phyloP scores from a whole-genome alignment of 64 coral and sea anemone species.

The Pocillopora verrucosa region DNA sequence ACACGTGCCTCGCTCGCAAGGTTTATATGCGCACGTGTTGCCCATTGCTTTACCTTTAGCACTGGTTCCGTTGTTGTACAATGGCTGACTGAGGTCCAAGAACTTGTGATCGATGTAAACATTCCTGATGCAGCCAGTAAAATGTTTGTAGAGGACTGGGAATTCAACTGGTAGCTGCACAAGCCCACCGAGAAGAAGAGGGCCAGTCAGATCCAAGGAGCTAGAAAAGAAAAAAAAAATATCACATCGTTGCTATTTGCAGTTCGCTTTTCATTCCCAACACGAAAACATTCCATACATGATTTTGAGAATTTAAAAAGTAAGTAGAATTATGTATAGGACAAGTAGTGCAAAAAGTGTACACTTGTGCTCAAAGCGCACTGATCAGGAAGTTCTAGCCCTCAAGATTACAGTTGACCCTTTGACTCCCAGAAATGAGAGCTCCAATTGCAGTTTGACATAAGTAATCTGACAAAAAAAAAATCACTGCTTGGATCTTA shows the following conservation, averaged over 20 bases:
- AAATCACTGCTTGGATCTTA: no score
- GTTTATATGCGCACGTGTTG: slow-evolving; percentile 60
- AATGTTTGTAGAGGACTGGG: slow-evolving; percentile 56
- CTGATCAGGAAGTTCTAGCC: no score
- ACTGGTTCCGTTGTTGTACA: slow-evolving; percentile 58
- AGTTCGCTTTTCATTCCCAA: no score
- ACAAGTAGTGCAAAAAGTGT: no score
- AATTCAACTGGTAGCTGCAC: slow-evolving; percentile 29
- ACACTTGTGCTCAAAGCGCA: no score
- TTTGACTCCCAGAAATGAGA: no score
- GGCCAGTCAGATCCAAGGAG: slow-evolving; percentile 83
- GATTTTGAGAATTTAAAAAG: no score
- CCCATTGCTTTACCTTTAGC: slow-evolving; percentile 55
- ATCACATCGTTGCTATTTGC: background rate
- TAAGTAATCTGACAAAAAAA: no score
- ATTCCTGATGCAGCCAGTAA: slow-evolving; percentile 83
- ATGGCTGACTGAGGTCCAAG: slow-evolving; percentile 70
- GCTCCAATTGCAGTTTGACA: no score
- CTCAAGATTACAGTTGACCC: no score
- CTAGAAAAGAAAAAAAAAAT: slow-evolving; percentile 27
- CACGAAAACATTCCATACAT: background rate
- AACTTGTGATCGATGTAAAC: slow-evolving; percentile 72
- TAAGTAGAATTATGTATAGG: no score
- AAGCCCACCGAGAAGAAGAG: slow-evolving; percentile 78
- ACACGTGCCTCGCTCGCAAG: slow-evolving; percentile 76